phyloP scores from a whole-genome alignment of 92 coral and sea anemone species.

The Palythoa grandiflora region DNA sequence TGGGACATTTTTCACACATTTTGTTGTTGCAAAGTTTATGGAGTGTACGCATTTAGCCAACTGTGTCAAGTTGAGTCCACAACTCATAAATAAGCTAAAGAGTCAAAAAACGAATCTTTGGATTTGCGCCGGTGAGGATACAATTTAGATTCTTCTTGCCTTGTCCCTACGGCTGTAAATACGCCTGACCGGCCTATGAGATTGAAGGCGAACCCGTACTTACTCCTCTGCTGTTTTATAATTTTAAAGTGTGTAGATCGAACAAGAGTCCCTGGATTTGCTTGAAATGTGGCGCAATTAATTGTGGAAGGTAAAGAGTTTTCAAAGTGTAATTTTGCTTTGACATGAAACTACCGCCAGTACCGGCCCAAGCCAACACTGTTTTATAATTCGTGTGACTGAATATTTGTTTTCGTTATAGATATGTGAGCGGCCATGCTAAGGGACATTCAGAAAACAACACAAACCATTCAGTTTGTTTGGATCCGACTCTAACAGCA shows the following conservation, averaged over 20 bases:
- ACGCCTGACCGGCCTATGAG: slow-evolving; percentile 36
- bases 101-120: slow-evolving; percentile 84
- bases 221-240: slow-evolving; percentile 30
- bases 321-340: background rate
- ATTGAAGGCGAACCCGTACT: background rate
- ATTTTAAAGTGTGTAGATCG: slow-evolving; percentile 84
- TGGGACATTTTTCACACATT: slow-evolving; percentile 41
- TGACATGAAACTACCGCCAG: no score
- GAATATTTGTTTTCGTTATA: slow-evolving; percentile 34
- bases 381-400: background rate
- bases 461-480: slow-evolving; percentile 85
- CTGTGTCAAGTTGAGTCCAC: slow-evolving; percentile 87
- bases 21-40: slow-evolving; percentile 65
- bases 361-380: background rate
- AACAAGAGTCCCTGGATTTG: slow-evolving; percentile 98
- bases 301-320: slow-evolving; percentile 90
- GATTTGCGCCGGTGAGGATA: slow-evolving; percentile 86
- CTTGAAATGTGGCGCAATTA: slow-evolving; percentile 87
- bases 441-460: slow-evolving; percentile 89
- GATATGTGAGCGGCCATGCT: slow-evolving; percentile 98
- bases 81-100: slow-evolving; percentile 84
- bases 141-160: background rate
- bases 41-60: slow-evolving; percentile 95
- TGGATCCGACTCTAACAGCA: slow-evolving; percentile 91
- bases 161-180: background rate